phyloP scores from a whole-genome alignment of 2,797 vertebrate species.

The Enteromius viviparus region DNA sequence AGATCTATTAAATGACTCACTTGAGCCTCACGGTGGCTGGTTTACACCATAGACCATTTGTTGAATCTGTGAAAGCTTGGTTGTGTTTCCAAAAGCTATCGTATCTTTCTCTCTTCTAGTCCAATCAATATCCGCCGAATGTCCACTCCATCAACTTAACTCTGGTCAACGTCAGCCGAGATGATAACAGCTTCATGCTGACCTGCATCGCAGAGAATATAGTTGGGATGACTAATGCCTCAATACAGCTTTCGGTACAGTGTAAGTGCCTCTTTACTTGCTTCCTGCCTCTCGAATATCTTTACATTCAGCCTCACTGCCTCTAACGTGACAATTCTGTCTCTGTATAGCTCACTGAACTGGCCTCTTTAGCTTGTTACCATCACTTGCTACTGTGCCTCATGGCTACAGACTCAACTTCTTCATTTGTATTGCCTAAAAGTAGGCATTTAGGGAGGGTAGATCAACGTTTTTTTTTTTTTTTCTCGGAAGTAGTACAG shows the following conservation, averaged over 20 bases:
- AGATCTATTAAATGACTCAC: not conserved
- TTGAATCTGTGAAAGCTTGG: slow-evolving; percentile 15
- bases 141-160: slow-evolving; percentile 92
- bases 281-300: not conserved
- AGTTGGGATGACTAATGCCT: slow-evolving; percentile 95
- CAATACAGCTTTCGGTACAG: slow-evolving; percentile 89
- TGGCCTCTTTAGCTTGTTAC: slow-evolving; percentile 14
- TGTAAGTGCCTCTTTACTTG: slow-evolving; percentile 75
- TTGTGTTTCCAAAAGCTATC: not conserved
- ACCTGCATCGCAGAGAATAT: slow-evolving; percentile 93
- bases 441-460: not conserved
- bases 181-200: slow-evolving; percentile 91
- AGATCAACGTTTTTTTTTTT: not conserved
- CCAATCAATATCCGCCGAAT: slow-evolving; percentile 84
- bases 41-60: slow-evolving; percentile 13
- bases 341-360: not conserved
- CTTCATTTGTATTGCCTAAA: slow-evolving; percentile 16
- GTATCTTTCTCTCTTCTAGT: slow-evolving; percentile 72
- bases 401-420: not conserved
- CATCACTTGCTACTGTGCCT: not conserved
- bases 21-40: slow-evolving; percentile 24
- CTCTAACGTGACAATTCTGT: not conserved
- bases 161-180: slow-evolving; percentile 89
- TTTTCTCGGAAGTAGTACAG: not conserved
- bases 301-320: slow-evolving; percentile 3